Percentiles rank a stretch among this genome's conserved stretches.
phyloP scores from a whole-genome alignment of 30 jellyfish, hydroid and myxozoan species.

The Pelagia noctiluca region DNA sequence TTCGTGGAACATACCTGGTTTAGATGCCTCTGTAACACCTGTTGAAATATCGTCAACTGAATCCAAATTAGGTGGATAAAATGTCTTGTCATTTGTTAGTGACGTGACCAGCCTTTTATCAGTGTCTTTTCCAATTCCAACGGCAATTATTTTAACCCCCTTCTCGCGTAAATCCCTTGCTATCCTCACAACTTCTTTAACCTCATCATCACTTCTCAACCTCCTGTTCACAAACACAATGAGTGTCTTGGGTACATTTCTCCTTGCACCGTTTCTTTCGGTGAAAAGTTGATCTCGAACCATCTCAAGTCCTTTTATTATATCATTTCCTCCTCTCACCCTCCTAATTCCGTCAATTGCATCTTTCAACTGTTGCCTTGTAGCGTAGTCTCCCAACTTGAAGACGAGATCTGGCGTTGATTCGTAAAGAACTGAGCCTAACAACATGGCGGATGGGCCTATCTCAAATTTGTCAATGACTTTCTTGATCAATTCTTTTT shows the following conservation, averaged over 20 bases:
- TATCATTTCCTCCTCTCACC: slow-evolving; percentile 34
- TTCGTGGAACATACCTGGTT: too few species aligned
- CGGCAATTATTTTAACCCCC: too few species aligned
- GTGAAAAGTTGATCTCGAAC: slow-evolving; percentile 19
- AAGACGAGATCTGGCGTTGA: slow-evolving; percentile 27
- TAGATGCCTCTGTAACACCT: background rate
- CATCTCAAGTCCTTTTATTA: slow-evolving; percentile 22
- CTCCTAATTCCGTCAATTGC: slow-evolving; percentile 16
- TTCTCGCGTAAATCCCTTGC: too few species aligned
- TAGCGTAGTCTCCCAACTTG: slow-evolving; percentile 30
- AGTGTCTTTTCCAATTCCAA: too few species aligned
- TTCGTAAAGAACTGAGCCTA: slow-evolving; percentile 64
- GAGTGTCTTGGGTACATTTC: slow-evolving; percentile 13
- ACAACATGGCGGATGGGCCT: slow-evolving; percentile 21
- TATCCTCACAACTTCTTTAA: too few species aligned
- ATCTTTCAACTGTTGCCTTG: background rate
- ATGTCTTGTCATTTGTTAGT: too few species aligned
- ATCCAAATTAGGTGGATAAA: too few species aligned
- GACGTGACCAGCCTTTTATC: too few species aligned
- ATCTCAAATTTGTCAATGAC: slow-evolving; percentile 36
- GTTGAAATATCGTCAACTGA: background rate
- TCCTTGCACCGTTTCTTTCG: slow-evolving; percentile 49
- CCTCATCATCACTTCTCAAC: background rate
- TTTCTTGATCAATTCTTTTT: slow-evolving; percentile 34
- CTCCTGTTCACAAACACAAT: slow-evolving; percentile 4